Conservation (phyloP, 37 sponge, comb jelly and placozoan genomes). For the Agelas oroides region DNA sequence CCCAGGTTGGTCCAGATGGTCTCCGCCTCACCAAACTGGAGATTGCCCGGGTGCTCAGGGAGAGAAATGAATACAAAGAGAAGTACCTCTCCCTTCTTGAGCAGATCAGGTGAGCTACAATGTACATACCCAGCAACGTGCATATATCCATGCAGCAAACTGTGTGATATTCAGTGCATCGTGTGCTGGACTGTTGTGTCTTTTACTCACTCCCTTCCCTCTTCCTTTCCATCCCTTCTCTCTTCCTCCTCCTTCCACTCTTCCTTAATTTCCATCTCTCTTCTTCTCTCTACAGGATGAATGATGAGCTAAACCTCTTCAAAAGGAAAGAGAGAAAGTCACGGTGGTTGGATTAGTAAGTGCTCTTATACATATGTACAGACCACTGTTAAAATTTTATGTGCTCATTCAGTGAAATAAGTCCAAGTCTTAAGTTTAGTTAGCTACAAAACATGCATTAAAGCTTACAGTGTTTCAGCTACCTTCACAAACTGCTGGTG, state of each 20-base stretch:
- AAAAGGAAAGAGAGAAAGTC: constrained; percentile 71
- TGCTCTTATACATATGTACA: not conserved
- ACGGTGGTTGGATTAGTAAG: constrained; percentile 85
- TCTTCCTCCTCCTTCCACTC: too few relatives aligned
- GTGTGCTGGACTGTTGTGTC: too few relatives aligned
- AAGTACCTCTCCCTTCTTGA: constrained; percentile 85
- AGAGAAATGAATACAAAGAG: constrained; percentile 93
- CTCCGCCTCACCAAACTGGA: constrained; percentile 58
- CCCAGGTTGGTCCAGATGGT: constrained; percentile 24
- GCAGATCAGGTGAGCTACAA: constrained; percentile 79
- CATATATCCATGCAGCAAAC: not conserved
- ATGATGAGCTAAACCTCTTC: constrained; percentile 78
- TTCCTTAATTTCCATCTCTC: not conserved
- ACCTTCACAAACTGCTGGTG: not conserved
- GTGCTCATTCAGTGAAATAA: too few relatives aligned
- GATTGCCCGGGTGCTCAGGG: constrained; percentile 78
- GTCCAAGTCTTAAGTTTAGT: too few relatives aligned
- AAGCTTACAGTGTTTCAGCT: too few relatives aligned
- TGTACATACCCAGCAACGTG: too few relatives aligned
- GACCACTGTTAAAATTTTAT: too few relatives aligned
- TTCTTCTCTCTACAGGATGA: constrained; percentile 45
- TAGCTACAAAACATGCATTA: too few relatives aligned
- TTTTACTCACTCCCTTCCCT: too few relatives aligned
- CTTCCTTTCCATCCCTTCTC: too few relatives aligned
- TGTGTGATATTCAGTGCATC: not conserved